These are phyloP conservation scores for Garrulus glandarius DNA, from an alignment of 2,797 vertebrate genomes.

Conservation along the genomic window DNA sequence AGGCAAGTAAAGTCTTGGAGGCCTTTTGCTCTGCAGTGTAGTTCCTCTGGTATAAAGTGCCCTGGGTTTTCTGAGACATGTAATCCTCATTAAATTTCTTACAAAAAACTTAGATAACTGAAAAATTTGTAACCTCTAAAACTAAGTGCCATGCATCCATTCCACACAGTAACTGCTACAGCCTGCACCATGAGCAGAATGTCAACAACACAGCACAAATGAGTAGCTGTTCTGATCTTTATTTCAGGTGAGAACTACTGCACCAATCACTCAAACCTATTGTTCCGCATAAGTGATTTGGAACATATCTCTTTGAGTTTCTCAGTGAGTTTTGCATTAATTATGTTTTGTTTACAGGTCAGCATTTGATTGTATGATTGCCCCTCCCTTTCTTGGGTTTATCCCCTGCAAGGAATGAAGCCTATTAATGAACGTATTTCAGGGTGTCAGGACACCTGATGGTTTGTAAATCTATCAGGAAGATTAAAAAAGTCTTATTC, in stretches of 20 bases:
- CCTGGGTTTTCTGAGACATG: background rate
- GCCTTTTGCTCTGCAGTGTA: background rate
- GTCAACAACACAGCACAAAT: background rate
- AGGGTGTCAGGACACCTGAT: background rate
- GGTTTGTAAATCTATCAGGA: background rate
- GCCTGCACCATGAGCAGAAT: background rate
- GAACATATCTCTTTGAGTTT: background rate
- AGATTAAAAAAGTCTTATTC: background rate
- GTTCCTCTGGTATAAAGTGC: background rate
- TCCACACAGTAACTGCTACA: background rate
- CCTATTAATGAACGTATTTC: background rate
- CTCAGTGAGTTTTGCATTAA: background rate
- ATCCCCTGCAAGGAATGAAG: background rate
- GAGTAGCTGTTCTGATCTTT: background rate
- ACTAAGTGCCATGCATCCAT: background rate
- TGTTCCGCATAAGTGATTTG: background rate
- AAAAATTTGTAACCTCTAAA: background rate
- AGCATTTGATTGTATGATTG: background rate
- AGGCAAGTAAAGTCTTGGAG: background rate
- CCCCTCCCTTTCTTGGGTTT: background rate
- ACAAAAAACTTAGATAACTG: background rate
- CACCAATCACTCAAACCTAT: background rate
- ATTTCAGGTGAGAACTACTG: background rate
- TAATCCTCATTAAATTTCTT: background rate
- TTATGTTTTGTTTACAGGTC: background rate